A percentile compares a stretch with the other conserved stretches of the same genome.
Evolutionary conservation across 2,113 vertebrate species (phyloP).

Genomic region (Phycodurus eques): DNA sequence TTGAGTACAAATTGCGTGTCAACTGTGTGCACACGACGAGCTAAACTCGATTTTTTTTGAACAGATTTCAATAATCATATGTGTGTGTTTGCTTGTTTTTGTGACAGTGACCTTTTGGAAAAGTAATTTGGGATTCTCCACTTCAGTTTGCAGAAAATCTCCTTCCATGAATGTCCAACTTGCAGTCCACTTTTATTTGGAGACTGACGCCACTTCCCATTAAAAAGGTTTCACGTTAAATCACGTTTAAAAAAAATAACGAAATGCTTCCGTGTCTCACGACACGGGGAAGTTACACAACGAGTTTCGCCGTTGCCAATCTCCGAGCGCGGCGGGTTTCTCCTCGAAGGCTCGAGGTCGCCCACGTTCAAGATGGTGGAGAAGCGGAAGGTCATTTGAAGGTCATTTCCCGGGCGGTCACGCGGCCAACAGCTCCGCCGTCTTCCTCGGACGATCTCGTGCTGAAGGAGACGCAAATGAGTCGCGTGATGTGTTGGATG

Average conservation of each 20-base stretch:
- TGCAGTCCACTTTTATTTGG: neutral
- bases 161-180: neutral
- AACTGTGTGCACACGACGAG: too few relatives aligned
- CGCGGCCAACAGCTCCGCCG: constrained; percentile 61
- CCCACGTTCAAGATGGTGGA: neutral
- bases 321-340: too few relatives aligned
- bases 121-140: neutral
- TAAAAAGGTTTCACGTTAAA: neutral
- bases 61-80: too few relatives aligned
- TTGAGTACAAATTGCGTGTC: too few relatives aligned
- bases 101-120: too few relatives aligned
- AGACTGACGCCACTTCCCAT: neutral
- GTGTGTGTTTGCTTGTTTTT: too few relatives aligned
- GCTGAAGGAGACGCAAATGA: constrained; percentile 53
- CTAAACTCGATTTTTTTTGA: too few relatives aligned
- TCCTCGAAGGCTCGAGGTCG: too few relatives aligned
- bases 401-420: constrained; percentile 31
- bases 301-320: neutral
- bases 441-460: constrained; percentile 60
- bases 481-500: neutral
- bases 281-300: too few relatives aligned
- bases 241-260: neutral
- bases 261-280: too few relatives aligned
- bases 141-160: neutral
- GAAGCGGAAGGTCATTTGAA: neutral